Percentiles rank a stretch among this genome's conserved stretches.
These are phyloP conservation scores for Papilio gigon DNA, from an alignment of 2,888 invertebrate genomes.

Conservation along the genomic window DNA sequence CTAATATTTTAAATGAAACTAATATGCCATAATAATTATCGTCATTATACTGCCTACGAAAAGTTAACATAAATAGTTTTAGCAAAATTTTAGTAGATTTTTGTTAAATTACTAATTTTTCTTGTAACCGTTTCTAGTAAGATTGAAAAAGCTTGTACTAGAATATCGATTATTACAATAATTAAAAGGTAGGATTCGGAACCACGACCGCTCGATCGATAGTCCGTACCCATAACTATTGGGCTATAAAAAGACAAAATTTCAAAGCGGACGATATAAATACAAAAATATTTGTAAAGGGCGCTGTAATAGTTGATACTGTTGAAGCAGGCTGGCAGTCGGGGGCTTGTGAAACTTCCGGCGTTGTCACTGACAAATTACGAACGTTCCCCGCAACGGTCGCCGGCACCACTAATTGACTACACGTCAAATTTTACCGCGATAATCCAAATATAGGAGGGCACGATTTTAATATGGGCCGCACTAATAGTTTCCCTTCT, in stretches of 20 bases:
- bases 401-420: constrained; percentile 73
- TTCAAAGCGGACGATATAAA: background rate
- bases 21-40: too few relatives aligned
- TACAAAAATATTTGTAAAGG: constrained; percentile 42
- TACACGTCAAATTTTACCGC: constrained; percentile 76
- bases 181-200: too few relatives aligned
- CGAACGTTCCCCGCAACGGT: constrained; percentile 61
- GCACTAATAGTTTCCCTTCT: constrained; percentile 32
- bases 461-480: constrained; percentile 52
- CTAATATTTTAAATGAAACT: too few relatives aligned
- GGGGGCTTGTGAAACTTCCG: constrained; percentile 63
- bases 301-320: constrained; percentile 48
- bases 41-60: too few relatives aligned
- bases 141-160: too few relatives aligned
- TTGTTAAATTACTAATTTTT: too few relatives aligned
- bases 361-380: constrained; percentile 79
- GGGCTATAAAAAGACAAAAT: background rate
- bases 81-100: too few relatives aligned
- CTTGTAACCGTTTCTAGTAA: too few relatives aligned
- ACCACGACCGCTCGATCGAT: too few relatives aligned
- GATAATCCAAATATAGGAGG: constrained; percentile 71
- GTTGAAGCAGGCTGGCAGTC: constrained; percentile 44
- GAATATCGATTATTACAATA: too few relatives aligned
- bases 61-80: too few relatives aligned
- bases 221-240: too few relatives aligned